phyloP scores from a whole-genome alignment of 2,797 vertebrate genomes.

The Rousettus madagascariensis region DNA sequence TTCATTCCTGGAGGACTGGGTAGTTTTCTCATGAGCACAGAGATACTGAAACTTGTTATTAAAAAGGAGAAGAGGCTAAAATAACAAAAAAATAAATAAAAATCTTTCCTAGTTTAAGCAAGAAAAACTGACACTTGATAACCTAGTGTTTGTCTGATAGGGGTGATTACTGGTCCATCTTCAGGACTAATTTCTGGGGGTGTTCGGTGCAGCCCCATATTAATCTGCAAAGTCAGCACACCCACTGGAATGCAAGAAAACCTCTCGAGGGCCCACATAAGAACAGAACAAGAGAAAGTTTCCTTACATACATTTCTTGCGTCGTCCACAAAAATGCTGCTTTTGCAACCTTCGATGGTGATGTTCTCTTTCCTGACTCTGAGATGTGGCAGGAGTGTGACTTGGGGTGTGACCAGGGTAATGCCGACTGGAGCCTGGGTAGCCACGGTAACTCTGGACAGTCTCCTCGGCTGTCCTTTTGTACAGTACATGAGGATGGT shows the following conservation, averaged over 20 bases:
- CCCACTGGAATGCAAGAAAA: background rate
- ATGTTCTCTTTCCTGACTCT: slow-evolving; percentile 78
- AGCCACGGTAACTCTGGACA: slow-evolving; percentile 81
- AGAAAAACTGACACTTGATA: background rate
- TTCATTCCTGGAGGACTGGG: background rate
- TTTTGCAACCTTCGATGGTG: slow-evolving; percentile 87
- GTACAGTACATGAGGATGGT: slow-evolving; percentile 96
- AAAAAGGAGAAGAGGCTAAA: background rate
- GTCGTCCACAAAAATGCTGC: slow-evolving; percentile 98
- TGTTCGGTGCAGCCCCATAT: background rate
- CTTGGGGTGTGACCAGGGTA: slow-evolving; percentile 35
- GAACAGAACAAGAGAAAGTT: slow-evolving; percentile 85
- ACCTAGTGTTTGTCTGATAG: no score
- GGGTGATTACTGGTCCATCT: background rate
- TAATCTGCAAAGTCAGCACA: background rate
- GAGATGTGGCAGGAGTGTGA: slow-evolving; percentile 67
- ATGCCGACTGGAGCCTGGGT: slow-evolving; percentile 64
- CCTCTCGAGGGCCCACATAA: background rate
- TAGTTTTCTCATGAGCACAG: background rate
- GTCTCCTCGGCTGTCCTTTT: slow-evolving; percentile 91
- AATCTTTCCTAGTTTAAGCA: background rate
- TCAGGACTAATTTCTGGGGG: background rate
- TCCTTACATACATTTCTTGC: slow-evolving; percentile 99
- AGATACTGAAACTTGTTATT: background rate
- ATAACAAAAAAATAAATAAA: background rate